Evolutionary conservation across 2,888 invertebrate species (phyloP).

Genomic region (Linhomoeus sp.): DNA sequence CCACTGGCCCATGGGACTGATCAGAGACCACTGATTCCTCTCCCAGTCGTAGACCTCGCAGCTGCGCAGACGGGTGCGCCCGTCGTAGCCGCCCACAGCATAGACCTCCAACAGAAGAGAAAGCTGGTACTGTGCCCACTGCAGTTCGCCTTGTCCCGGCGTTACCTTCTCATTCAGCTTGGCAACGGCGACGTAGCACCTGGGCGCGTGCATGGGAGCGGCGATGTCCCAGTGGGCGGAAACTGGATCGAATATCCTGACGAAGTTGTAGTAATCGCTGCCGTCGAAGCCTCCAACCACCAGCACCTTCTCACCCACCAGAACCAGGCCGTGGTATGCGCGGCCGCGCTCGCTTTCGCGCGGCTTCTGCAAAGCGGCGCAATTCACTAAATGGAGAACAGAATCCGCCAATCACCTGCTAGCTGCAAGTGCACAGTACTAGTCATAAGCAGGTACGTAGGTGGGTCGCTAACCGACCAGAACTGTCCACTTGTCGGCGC

Average conservation of each 20-base stretch:
- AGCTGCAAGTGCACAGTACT: neutral
- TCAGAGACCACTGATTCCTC: slow-evolving; percentile 44
- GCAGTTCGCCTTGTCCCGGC: neutral
- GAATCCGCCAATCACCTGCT: too few species aligned
- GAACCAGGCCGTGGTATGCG: slow-evolving; percentile 52
- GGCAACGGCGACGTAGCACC: slow-evolving; percentile 67
- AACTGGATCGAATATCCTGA: slow-evolving; percentile 1
- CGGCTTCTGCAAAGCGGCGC: slow-evolving; percentile 36
- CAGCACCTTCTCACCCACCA: slow-evolving; percentile 27
- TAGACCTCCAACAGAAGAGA: slow-evolving; percentile 43
- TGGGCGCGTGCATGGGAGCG: slow-evolving; percentile 11
- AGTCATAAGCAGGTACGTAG: neutral
- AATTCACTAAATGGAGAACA: too few species aligned
- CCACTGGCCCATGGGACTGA: slow-evolving; percentile 27
- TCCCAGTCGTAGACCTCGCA: slow-evolving; percentile 43
- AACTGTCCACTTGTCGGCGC: neutral
- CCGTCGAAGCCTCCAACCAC: slow-evolving; percentile 35
- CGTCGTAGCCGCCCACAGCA: slow-evolving; percentile 31
- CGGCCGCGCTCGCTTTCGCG: slow-evolving; percentile 47
- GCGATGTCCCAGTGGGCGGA: neutral
- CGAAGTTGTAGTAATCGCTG: slow-evolving; percentile 28
- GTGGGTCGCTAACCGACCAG: neutral
- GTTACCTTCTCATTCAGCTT: slow-evolving; percentile 53
- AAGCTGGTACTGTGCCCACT: slow-evolving; percentile 40
- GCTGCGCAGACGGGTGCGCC: slow-evolving; percentile 57